Percentiles rank a stretch among this genome's conserved stretches.
These are phyloP conservation scores for Geotrupes spiniger DNA, from an alignment of 2,888 invertebrate genomes.

Conservation along the genomic window DNA sequence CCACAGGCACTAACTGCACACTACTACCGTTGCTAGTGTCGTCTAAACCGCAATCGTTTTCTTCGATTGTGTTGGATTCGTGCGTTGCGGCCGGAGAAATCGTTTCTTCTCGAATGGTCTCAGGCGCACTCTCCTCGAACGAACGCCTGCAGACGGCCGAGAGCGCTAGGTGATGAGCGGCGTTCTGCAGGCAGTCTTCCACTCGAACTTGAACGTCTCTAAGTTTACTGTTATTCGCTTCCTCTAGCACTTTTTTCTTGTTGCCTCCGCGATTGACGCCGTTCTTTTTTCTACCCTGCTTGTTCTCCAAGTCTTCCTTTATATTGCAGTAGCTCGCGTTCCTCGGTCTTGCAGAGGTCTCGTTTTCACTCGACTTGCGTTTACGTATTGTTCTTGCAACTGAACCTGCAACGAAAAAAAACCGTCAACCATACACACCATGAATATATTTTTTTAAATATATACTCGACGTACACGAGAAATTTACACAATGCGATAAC, in stretches of 20 bases:
- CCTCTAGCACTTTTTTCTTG: constrained; percentile 50
- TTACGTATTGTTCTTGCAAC: constrained; percentile 37
- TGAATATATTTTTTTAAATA: no score
- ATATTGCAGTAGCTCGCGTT: constrained; percentile 33
- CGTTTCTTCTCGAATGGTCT: constrained; percentile 11
- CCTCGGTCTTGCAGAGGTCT: constrained; percentile 34
- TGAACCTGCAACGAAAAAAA: constrained; percentile 33
- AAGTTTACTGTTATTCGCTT: constrained; percentile 50
- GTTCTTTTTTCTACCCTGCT: constrained; percentile 40
- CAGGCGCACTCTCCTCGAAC: constrained; percentile 29
- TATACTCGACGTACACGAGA: background rate
- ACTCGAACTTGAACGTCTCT: constrained; percentile 47
- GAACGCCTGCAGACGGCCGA: constrained; percentile 35
- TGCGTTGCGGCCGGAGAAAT: background rate
- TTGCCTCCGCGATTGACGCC: constrained; percentile 38
- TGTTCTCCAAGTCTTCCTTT: constrained; percentile 48
- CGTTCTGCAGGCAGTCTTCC: constrained; percentile 48
- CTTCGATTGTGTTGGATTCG: constrained; percentile 10
- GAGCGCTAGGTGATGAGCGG: constrained; percentile 33
- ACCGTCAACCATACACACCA: no score
- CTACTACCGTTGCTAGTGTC: constrained; percentile 39
- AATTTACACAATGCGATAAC: constrained; percentile 15
- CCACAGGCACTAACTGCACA: constrained; percentile 39
- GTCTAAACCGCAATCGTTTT: constrained; percentile 34
- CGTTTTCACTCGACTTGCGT: constrained; percentile 44